Evolutionary conservation across 2,888 invertebrate species (phyloP).

Genomic region (Polyommatus iphigenia): DNA sequence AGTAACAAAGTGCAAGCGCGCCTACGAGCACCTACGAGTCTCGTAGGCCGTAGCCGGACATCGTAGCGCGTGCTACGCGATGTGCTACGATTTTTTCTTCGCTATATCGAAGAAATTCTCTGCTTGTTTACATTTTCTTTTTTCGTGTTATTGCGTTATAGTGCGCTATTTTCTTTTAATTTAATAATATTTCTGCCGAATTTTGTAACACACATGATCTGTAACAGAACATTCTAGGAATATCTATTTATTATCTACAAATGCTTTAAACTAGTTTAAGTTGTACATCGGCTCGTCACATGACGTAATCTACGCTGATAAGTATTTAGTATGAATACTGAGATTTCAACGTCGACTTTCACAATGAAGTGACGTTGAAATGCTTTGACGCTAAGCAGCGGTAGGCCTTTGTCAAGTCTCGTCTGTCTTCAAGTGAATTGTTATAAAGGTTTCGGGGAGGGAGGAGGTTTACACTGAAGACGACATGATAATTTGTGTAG

Average conservation of each 20-base stretch:
- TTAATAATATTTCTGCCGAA: too few species aligned
- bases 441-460: background rate
- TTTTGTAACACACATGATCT: too few species aligned
- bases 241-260: too few species aligned
- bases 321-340: background rate
- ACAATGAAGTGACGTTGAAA: background rate
- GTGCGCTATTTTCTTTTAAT: too few species aligned
- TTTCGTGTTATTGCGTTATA: background rate
- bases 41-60: conserved; percentile 6
- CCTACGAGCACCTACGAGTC: background rate
- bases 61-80: background rate
- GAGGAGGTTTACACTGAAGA: background rate
- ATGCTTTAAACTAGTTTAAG: too few species aligned
- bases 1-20: background rate
- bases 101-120: background rate
- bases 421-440: background rate
- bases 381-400: background rate
- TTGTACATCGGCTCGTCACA: background rate
- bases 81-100: background rate
- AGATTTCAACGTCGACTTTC: conserved; percentile 1
- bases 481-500: background rate
- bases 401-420: conserved; percentile 2
- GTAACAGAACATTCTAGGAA: too few species aligned
- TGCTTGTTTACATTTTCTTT: background rate
- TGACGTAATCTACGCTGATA: conserved; percentile 1